Evolutionary conservation across 2,888 invertebrate genomes (phyloP).

Genomic region (Congeria kusceri): DNA sequence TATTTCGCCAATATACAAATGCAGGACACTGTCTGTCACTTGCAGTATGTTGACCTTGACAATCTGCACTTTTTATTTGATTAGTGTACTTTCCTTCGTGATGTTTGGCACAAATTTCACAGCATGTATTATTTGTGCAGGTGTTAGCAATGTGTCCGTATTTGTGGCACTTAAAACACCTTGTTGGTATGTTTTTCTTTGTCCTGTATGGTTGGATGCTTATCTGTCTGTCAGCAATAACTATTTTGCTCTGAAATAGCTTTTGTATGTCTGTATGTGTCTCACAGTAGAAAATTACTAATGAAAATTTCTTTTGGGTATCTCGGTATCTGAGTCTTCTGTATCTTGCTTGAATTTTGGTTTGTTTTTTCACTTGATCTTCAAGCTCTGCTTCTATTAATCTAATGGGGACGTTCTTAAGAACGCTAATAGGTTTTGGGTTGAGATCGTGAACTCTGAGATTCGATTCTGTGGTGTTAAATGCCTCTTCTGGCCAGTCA

Average conservation of each 20-base stretch:
- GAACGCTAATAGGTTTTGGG: neutral
- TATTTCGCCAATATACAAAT: neutral
- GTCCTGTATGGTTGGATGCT: neutral
- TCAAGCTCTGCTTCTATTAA: constrained; percentile 4
- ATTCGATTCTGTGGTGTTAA: neutral
- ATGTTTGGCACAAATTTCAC: constrained; percentile 14
- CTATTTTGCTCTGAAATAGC: neutral
- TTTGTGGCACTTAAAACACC: constrained; percentile 31
- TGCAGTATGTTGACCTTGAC: neutral
- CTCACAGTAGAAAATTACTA: constrained; percentile 12
- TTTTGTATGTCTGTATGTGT: too few relatives aligned
- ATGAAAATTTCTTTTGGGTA: constrained; percentile 9
- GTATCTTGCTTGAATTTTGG: neutral
- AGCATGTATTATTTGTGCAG: constrained; percentile 10
- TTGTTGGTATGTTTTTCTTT: constrained; percentile 14
- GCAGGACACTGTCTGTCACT: neutral
- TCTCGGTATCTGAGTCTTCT: constrained; percentile 24
- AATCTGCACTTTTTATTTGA: neutral
- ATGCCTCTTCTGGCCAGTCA: constrained; percentile 15
- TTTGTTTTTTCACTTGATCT: neutral
- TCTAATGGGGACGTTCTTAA: constrained; percentile 13
- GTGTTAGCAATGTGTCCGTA: constrained; percentile 15
- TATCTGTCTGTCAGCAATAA: neutral
- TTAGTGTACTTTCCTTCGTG: neutral
- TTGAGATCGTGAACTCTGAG: neutral